phyloP scores from a whole-genome alignment of 2,888 invertebrate species.

The Bellardia bayeri region DNA sequence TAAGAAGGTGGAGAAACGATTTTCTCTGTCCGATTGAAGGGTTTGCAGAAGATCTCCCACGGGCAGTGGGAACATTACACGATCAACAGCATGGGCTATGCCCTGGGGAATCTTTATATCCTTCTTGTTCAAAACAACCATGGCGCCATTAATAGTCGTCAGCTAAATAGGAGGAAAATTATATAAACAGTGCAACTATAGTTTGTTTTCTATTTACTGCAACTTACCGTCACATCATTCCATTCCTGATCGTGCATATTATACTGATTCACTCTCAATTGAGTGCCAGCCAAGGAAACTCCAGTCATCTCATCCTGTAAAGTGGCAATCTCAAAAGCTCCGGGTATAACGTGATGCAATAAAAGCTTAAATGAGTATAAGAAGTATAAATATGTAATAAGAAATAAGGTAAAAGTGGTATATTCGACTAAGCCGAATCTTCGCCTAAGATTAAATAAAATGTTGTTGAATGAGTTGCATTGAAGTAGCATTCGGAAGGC shows the following conservation, averaged over 20 bases:
- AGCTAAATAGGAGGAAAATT: constrained; percentile 84
- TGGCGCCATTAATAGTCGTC: constrained; percentile 93
- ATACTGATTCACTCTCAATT: constrained; percentile 93
- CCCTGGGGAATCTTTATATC: constrained; percentile 94
- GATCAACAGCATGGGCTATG: constrained; percentile 92
- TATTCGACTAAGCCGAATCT: no score
- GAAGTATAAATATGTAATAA: no score
- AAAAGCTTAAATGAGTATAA: constrained; percentile 86
- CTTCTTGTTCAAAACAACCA: constrained; percentile 91
- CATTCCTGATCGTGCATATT: constrained; percentile 94
- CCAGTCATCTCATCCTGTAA: constrained; percentile 96
- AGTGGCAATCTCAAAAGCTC: constrained; percentile 90
- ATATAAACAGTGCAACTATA: neutral
- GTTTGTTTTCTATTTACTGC: neutral
- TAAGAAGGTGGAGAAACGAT: constrained; percentile 91
- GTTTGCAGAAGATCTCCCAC: constrained; percentile 94
- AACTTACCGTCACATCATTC: constrained; percentile 91
- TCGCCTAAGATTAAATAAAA: no score
- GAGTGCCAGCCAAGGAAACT: constrained; percentile 94
- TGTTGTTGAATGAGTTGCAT: no score
- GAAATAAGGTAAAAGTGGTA: no score
- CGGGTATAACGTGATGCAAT: constrained; percentile 94
- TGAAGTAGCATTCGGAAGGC: no score
- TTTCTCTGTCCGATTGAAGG: constrained; percentile 92
- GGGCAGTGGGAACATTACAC: constrained; percentile 95